These are phyloP conservation scores for Phoenicopterus ruber DNA, from an alignment of 2,113 vertebrate genomes.

Conservation along the genomic window DNA sequence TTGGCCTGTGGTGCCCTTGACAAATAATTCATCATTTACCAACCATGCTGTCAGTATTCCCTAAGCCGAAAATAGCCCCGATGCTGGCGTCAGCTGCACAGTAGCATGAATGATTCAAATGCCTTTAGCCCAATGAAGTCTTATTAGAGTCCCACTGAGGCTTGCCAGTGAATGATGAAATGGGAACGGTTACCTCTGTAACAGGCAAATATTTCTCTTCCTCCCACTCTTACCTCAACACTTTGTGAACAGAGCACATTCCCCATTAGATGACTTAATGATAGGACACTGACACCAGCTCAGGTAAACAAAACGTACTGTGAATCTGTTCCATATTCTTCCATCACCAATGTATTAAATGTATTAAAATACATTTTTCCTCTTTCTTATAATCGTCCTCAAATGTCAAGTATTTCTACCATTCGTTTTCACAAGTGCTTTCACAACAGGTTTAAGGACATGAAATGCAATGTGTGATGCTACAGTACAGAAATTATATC, in stretches of 20 bases:
- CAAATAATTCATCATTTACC: slow-evolving; percentile 24
- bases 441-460: not conserved
- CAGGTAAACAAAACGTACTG: not conserved
- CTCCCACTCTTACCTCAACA: not conserved
- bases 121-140: not conserved
- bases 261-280: not conserved
- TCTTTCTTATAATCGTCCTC: not conserved
- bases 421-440: not conserved
- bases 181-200: not conserved
- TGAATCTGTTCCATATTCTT: not conserved
- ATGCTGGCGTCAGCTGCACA: not conserved
- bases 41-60: not conserved
- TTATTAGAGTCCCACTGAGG: not conserved
- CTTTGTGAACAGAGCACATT: not conserved
- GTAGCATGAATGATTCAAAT: not conserved
- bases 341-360: not conserved
- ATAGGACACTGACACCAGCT: not conserved
- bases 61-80: not conserved
- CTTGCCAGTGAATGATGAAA: not conserved
- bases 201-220: slow-evolving; percentile 22
- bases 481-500: not conserved
- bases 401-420: not conserved
- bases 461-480: not conserved
- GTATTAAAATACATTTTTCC: not conserved
- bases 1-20: slow-evolving; percentile 12